Percentiles rank a stretch among this genome's conserved stretches.
Conservation (phyloP, 2,888 invertebrate genomes). For the Lepidochrysops patricia region DNA sequence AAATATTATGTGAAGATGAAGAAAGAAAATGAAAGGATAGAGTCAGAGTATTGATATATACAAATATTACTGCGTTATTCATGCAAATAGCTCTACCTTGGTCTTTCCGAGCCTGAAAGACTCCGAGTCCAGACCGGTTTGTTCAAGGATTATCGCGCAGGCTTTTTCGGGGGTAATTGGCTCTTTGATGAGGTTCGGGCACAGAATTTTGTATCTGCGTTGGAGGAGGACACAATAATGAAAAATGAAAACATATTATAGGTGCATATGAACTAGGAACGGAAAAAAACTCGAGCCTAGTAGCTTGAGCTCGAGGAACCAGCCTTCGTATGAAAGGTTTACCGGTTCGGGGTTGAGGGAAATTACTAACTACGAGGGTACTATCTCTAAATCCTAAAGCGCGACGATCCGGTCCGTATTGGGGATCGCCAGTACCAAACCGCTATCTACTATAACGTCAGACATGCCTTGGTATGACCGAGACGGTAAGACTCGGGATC, state of each 20-base stretch:
- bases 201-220: slow-evolving; percentile 99
- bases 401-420: slow-evolving; percentile 38
- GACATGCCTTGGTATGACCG: slow-evolving; percentile 98
- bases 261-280: slow-evolving; percentile 30
- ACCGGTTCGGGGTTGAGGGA: slow-evolving; percentile 23
- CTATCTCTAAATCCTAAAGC: slow-evolving; percentile 43
- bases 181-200: slow-evolving; percentile 89
- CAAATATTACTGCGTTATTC: slow-evolving; percentile 20
- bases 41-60: slow-evolving; percentile 16
- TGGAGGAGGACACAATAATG: slow-evolving; percentile 63
- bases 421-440: slow-evolving; percentile 42
- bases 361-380: slow-evolving; percentile 38
- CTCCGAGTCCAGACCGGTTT: slow-evolving; percentile 90
- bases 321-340: slow-evolving; percentile 34
- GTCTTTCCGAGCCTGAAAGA: slow-evolving; percentile 96
- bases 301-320: slow-evolving; percentile 54
- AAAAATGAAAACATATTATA: slow-evolving; percentile 47
- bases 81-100: slow-evolving; percentile 81
- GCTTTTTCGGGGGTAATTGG: slow-evolving; percentile 84
- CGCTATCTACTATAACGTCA: slow-evolving; percentile 49
- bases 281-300: slow-evolving; percentile 48
- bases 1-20: not conserved
- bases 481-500: slow-evolving; percentile 94
- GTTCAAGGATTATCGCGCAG: slow-evolving; percentile 86
- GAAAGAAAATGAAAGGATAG: slow-evolving; percentile 13